Evolutionary conservation across 2,797 vertebrate genomes (phyloP), one percentile per base, ranked within the genome.

Genomic region (Garrulus glandarius): DNA sequence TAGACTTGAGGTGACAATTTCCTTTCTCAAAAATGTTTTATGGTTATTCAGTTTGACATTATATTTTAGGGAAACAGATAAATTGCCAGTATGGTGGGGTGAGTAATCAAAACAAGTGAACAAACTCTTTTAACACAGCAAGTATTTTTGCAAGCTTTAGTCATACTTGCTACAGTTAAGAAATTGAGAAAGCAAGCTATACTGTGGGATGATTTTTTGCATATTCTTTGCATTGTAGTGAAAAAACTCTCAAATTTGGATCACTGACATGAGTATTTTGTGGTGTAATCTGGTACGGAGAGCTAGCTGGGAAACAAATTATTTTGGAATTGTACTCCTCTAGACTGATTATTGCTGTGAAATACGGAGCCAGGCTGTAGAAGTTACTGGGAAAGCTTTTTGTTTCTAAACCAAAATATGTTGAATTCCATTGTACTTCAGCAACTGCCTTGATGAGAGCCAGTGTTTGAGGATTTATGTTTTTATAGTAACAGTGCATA

Each of bases 201-300:
- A 2, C 5, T 49, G 43, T 52, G 19, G 16, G 22, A 14, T 68
- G 17, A 10, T 26, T 57, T 85, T 59, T 81, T 61, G 13, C 6
- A 1, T 55, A 5, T 50, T 63, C 41, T 57, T 41, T 83, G 11
- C 64, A 23, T 32, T 75, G 36, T 29, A 59, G 15, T 65, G 63
- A 30, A 86, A 81, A 63, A 5, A 0, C 2, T 5, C 13, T 57
- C 1, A 6, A 22, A 17, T 69, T 60, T 59, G 37, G 2, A 63
- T 93, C 15, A 11, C 32, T 87, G 9, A 10, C 5, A 3, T 32
- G 22, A 27, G 3, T 69, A 8, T 80, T 74, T 84, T 46, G 19
- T 70, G 9, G 18, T 76, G 11, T 90, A 41, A 46, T 70, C 47
- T 75, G 26, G 18, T 67, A 59, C 32, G 15, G 43, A 72, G 15